Base-by-base conservation (phyloP, 2,797 vertebrate species). In the Phrynocephalus vlangalii region DNA sequence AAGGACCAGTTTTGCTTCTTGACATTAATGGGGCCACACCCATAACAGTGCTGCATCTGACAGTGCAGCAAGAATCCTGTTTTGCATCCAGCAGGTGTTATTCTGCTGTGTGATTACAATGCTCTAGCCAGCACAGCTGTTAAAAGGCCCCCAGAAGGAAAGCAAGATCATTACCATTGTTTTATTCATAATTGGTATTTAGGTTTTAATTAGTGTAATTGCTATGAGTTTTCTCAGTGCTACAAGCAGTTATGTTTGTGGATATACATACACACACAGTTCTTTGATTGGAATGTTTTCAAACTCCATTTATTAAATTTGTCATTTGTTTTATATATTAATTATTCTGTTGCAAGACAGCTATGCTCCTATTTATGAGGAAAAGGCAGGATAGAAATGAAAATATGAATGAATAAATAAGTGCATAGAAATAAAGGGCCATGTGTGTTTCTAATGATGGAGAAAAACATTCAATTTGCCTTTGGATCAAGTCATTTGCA, bases 171-270 rank as follows among this genome's bases (percentile, higher is more conserved):
- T 79, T 72, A 66, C 52, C 52, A 84, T 73, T 84, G 67, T 79
- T 88, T 84, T 50, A 71, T 50, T 80, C 15, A 80, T 80, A 67
- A 80, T 73, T 73, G 20, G 38, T 79, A 30, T 66, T 88, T 84
- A 72, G 8, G 6, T 80, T 84, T 73, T 52, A 84, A 84, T 88
- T 79, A 73, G 44, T 38, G 6, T 33, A 67, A 79, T 75, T 80
- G n/a, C 30, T 84, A 48, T 75, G 67, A n/a, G 52, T 63, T 71
- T 79, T 79, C 50, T 38, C 52, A n/a, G 63, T 33, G 44, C 38
- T 73, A 28, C 10, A 67, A 84, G 56, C 38, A 80, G n/a, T 80
- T 84, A 30, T 79, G 68, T 67, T 15, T 7, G 28, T 67, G 8
- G 68, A 63, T 63, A 63, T 13, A 63, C 60, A 63, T 18, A 63